Evolutionary conservation across 2,888 invertebrate genomes (phyloP).

Genomic region (Mythimna lalbum): DNA sequence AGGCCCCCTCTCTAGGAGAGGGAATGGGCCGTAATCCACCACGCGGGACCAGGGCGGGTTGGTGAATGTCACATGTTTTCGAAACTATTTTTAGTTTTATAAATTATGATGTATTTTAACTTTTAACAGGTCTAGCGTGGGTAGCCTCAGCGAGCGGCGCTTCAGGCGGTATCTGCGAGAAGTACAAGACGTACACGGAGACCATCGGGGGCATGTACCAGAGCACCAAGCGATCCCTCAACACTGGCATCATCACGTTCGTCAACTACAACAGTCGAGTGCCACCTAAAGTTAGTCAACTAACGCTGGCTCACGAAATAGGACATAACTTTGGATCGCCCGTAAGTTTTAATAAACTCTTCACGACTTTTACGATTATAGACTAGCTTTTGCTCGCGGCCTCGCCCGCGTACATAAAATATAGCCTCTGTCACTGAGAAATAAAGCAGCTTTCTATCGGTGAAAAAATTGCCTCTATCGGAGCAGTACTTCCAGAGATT

Average conservation of each 20-base stretch:
- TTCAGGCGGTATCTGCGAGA: conserved; percentile 99
- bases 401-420: no score
- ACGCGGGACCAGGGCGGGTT: no score
- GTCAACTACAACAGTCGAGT: conserved; percentile 99
- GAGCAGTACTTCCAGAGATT: no score
- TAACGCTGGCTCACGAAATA: conserved; percentile 99
- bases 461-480: no score
- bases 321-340: conserved; percentile 99
- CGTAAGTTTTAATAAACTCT: conserved; percentile 82
- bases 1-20: no score
- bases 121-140: conserved; percentile 96
- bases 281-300: conserved; percentile 98
- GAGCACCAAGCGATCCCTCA: conserved; percentile 97
- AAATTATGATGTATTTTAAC: not conserved
- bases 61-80: no score
- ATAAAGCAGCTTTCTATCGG: no score
- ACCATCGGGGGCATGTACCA: conserved; percentile 98
- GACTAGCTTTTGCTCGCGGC: no score
- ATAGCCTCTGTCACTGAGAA: no score
- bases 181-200: conserved; percentile 99
- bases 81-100: no score
- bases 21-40: no score
- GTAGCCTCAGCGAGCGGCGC: conserved; percentile 99
- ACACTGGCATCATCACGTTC: conserved; percentile 99
- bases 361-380: not conserved